These are phyloP conservation scores for Sinhomidia bicolor DNA, from an alignment of 2,888 invertebrate species.

Conservation along the genomic window DNA sequence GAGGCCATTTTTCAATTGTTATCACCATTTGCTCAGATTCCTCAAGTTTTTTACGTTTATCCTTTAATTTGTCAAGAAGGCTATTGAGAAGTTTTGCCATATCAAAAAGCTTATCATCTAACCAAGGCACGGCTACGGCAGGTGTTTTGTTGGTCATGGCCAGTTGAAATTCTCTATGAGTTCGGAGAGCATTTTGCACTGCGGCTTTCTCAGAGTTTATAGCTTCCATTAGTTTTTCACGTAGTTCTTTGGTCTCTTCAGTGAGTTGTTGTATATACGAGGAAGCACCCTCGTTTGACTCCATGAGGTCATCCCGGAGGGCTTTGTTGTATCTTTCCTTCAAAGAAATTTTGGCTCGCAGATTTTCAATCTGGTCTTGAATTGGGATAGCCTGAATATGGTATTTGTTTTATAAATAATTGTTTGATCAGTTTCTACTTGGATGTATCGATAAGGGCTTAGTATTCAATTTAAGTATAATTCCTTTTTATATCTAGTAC, in stretches of 20 bases:
- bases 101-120: slow-evolving; percentile 80
- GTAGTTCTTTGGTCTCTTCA: slow-evolving; percentile 76
- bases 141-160: slow-evolving; percentile 76
- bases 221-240: slow-evolving; percentile 76
- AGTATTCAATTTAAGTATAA: too few relatives aligned
- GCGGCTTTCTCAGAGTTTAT: slow-evolving; percentile 77
- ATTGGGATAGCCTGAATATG: slow-evolving; percentile 69
- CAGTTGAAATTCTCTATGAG: slow-evolving; percentile 78
- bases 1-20: slow-evolving; percentile 76
- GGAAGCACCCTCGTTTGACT: slow-evolving; percentile 76
- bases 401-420: too few relatives aligned
- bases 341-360: slow-evolving; percentile 78
- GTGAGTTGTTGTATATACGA: slow-evolving; percentile 77
- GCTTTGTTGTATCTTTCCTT: slow-evolving; percentile 79
- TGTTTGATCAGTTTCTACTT: too few relatives aligned
- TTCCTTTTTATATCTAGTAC: neutral
- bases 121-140: slow-evolving; percentile 77
- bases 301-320: slow-evolving; percentile 77
- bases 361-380: slow-evolving; percentile 79
- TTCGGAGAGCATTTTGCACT: slow-evolving; percentile 78
- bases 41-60: slow-evolving; percentile 76
- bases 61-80: slow-evolving; percentile 75
- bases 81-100: slow-evolving; percentile 76
- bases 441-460: too few relatives aligned
- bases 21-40: slow-evolving; percentile 77